Evolutionary conservation across 1,140 invertebrate species (phyloP).

Genomic region (Fopius arisanus): DNA sequence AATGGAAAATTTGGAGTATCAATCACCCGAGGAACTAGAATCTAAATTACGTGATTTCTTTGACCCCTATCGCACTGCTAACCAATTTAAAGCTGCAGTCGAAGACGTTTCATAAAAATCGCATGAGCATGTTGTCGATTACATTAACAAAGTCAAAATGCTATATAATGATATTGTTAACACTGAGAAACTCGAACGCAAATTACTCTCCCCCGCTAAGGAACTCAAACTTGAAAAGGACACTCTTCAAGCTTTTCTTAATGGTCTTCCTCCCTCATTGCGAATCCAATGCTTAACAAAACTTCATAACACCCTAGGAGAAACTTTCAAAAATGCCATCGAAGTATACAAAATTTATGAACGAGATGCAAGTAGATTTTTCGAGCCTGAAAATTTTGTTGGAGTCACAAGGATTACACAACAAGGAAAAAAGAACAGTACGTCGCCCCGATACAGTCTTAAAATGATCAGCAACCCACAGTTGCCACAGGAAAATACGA

Average conservation of each 20-base stretch:
- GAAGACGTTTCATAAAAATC: neutral
- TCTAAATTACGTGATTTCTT: neutral
- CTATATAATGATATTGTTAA: neutral
- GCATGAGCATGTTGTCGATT: neutral
- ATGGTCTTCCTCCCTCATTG: neutral
- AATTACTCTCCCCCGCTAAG: neutral
- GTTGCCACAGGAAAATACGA: too few species aligned
- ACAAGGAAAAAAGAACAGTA: too few species aligned
- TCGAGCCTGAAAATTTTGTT: neutral
- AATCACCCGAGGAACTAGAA: neutral
- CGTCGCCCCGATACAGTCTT: too few species aligned
- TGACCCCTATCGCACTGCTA: neutral
- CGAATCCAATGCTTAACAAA: neutral
- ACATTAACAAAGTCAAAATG: neutral
- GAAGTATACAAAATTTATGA: neutral
- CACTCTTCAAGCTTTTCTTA: neutral
- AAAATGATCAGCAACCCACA: too few species aligned
- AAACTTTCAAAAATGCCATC: neutral
- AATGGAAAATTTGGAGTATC: slow-evolving; percentile 4
- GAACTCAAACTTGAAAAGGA: neutral
- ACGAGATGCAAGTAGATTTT: neutral
- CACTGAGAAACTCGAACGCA: neutral
- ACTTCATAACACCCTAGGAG: neutral
- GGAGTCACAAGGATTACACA: too few species aligned
- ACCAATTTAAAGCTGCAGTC: neutral